Evolutionary conservation across 2,797 vertebrate genomes (phyloP).

Genomic region (Lycodopsis pacificus): DNA sequence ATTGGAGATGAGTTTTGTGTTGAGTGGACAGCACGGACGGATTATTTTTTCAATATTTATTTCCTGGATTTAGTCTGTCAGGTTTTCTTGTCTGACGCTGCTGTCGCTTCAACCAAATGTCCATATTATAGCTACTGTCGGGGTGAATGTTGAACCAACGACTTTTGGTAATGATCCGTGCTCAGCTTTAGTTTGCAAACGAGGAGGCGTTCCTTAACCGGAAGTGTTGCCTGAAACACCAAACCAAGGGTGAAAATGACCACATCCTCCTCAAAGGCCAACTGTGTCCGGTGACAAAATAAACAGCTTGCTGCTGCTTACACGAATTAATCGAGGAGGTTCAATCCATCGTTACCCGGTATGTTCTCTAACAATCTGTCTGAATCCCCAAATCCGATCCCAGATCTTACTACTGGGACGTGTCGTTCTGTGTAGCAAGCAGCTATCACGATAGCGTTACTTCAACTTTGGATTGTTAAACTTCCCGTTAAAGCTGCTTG

Average conservation of each 20-base stretch:
- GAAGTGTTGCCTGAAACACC: slow-evolving; percentile 18
- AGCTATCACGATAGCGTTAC: neutral
- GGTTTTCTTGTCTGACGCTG: fast-evolving
- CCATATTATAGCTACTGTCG: fast-evolving
- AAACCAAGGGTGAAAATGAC: fast-evolving
- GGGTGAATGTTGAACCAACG: fast-evolving
- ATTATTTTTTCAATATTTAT: too few relatives aligned
- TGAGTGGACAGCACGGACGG: too few relatives aligned
- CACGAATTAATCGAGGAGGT: neutral
- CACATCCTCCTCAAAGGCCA: neutral
- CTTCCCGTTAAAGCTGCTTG: neutral
- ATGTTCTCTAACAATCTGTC: neutral
- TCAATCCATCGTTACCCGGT: slow-evolving; percentile 2
- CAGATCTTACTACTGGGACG: neutral
- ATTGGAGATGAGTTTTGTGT: too few relatives aligned
- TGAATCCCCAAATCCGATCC: fast-evolving
- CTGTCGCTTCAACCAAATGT: neutral
- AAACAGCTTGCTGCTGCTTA: slow-evolving; percentile 9
- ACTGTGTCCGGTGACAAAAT: slow-evolving; percentile 63
- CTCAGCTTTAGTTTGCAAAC: neutral
- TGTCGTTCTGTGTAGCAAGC: fast-evolving
- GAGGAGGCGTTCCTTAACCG: neutral
- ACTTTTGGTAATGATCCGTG: fast-evolving
- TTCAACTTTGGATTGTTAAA: neutral
- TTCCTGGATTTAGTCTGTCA: neutral